These are phyloP conservation scores for Charadrius vociferus DNA, from an alignment of 2,113 vertebrate species.

Conservation along the genomic window DNA sequence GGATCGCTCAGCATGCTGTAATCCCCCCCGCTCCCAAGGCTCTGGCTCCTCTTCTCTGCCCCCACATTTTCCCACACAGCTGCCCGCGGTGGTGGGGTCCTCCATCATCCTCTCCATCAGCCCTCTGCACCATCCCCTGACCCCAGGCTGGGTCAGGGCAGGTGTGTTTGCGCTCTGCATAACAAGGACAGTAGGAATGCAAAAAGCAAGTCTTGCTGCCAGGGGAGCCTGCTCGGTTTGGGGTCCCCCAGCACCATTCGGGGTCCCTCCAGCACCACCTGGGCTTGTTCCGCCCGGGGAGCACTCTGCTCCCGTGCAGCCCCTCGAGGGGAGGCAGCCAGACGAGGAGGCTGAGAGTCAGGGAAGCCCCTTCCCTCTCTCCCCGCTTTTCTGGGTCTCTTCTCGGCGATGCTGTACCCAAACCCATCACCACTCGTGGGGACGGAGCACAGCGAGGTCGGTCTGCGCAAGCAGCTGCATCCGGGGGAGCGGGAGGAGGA, in stretches of 20 bases:
- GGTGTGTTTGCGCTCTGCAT: not conserved
- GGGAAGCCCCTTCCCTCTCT: not conserved
- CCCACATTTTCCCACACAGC: not conserved
- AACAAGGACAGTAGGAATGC: not conserved
- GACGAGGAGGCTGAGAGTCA: not conserved
- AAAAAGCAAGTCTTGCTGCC: not conserved
- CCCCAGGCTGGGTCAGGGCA: not conserved
- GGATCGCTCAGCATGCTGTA: not conserved
- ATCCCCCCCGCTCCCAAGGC: not conserved
- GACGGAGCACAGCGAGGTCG: not conserved
- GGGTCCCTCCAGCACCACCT: not conserved
- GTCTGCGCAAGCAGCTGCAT: not conserved
- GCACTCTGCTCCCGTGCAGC: not conserved
- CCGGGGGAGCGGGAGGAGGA: not conserved
- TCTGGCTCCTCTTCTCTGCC: not conserved
- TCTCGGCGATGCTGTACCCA: not conserved
- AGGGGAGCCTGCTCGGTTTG: fast-evolving
- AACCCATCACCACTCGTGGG: fast-evolving
- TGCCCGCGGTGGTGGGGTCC: fast-evolving
- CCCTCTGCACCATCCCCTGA: not conserved
- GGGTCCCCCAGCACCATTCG: not conserved
- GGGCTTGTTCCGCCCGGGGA: not conserved
- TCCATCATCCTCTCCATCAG: not conserved
- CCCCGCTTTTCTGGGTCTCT: not conserved
- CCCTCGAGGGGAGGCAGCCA: fast-evolving